phyloP scores from a whole-genome alignment of 2,113 vertebrate genomes.

The Panthera uncia region DNA sequence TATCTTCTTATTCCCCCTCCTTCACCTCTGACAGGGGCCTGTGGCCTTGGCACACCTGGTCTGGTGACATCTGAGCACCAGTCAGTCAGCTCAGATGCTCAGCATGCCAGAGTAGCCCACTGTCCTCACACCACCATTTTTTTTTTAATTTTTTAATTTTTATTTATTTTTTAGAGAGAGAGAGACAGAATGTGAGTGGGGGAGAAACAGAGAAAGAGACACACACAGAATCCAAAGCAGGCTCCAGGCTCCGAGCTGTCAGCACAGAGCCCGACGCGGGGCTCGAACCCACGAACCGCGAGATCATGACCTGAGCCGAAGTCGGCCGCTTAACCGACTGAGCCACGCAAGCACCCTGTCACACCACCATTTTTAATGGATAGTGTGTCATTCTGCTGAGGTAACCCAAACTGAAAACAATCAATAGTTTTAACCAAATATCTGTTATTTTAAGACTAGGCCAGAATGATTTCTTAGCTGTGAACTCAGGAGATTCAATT shows the following conservation, averaged over 20 bases:
- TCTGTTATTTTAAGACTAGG: constrained; percentile 21
- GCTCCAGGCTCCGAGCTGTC: too few species aligned
- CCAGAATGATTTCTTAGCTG: not conserved
- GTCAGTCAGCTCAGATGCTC: constrained; percentile 67
- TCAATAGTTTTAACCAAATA: constrained; percentile 36
- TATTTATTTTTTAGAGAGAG: too few species aligned
- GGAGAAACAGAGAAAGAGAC: too few species aligned
- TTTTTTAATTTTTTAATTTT: not conserved
- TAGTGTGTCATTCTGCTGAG: constrained; percentile 60
- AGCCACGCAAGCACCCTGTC: not conserved
- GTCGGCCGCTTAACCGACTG: too few species aligned
- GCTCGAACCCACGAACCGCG: too few species aligned
- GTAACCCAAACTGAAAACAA: constrained; percentile 71
- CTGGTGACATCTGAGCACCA: constrained; percentile 44
- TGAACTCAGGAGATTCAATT: not conserved
- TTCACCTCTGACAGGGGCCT: constrained; percentile 54
- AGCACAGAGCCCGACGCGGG: too few species aligned
- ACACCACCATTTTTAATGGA: constrained; percentile 68
- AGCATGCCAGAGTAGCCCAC: constrained; percentile 57
- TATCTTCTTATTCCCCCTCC: constrained; percentile 55
- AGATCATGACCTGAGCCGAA: too few species aligned
- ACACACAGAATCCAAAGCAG: too few species aligned
- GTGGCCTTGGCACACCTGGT: constrained; percentile 53
- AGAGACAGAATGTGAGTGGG: too few species aligned
- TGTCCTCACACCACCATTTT: constrained; percentile 54